phyloP scores from a whole-genome alignment of 2,113 vertebrate genomes.

The Podiceps cristatus region DNA sequence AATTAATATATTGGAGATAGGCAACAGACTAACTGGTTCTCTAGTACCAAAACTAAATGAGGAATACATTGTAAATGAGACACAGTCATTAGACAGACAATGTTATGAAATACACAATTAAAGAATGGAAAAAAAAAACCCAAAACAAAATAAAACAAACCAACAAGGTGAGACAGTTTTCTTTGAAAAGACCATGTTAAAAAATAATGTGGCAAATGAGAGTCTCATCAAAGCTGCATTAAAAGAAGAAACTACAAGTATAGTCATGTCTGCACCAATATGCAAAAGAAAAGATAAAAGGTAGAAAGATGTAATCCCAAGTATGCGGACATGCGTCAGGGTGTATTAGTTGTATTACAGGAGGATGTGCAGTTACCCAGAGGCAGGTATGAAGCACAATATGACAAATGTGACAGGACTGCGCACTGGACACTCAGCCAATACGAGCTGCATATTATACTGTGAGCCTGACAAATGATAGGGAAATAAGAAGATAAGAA shows the following conservation, averaged over 20 bases:
- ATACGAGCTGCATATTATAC: background rate
- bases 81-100: background rate
- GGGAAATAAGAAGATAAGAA: background rate
- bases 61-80: background rate
- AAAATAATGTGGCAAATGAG: background rate
- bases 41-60: background rate
- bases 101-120: background rate
- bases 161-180: background rate
- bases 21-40: background rate
- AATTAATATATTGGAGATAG: background rate
- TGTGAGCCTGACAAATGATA: background rate
- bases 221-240: background rate
- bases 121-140: background rate
- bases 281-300: background rate
- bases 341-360: background rate
- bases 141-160: no score
- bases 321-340: background rate
- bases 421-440: background rate
- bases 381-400: background rate
- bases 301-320: background rate
- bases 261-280: background rate
- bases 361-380: background rate
- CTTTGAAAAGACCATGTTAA: background rate
- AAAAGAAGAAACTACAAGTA: background rate
- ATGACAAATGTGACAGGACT: background rate